A percentile compares a stretch with the other conserved stretches of the same genome.
phyloP scores from a whole-genome alignment of 2,797 vertebrate species.

The Lophius americanus region DNA sequence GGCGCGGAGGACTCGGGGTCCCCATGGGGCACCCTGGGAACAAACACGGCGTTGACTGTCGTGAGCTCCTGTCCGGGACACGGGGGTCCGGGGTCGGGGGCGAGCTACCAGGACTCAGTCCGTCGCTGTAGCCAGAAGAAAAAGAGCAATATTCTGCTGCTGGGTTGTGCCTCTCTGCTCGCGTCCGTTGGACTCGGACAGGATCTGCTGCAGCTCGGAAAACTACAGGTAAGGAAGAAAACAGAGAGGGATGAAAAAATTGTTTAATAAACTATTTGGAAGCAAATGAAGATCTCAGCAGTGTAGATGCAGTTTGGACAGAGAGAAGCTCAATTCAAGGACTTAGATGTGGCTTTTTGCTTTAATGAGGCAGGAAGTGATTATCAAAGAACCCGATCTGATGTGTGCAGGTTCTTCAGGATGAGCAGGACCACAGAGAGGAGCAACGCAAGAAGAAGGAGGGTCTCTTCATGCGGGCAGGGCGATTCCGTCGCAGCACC shows the following conservation, averaged over 20 bases:
- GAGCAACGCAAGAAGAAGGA: constrained; percentile 86
- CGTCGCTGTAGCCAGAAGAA: constrained; percentile 77
- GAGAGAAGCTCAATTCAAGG: not conserved
- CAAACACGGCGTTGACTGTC: constrained; percentile 21
- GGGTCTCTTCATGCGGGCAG: constrained; percentile 85
- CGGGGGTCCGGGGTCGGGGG: constrained; percentile 36
- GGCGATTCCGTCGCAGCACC: constrained; percentile 79
- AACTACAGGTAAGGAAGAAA: constrained; percentile 71
- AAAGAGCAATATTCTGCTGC: constrained; percentile 84
- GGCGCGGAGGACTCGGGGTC: constrained; percentile 74
- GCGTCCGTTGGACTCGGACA: constrained; percentile 86
- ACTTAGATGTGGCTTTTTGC: not conserved
- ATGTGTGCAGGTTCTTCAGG: constrained; percentile 80
- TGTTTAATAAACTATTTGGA: too few species aligned
- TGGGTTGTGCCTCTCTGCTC: constrained; percentile 88
- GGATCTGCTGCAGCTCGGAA: constrained; percentile 84
- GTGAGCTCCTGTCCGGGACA: constrained; percentile 41
- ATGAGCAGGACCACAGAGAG: constrained; percentile 83
- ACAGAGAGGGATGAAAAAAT: too few species aligned
- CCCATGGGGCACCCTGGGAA: constrained; percentile 65
- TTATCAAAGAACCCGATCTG: not conserved
- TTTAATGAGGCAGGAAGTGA: not conserved
- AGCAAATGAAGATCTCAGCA: too few species aligned
- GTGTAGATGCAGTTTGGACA: too few species aligned
- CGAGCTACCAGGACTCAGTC: constrained; percentile 67